Percentiles rank a stretch among this genome's conserved stretches.
phyloP scores from a whole-genome alignment of 2,797 vertebrate species.

The Anguilla megastoma region DNA sequence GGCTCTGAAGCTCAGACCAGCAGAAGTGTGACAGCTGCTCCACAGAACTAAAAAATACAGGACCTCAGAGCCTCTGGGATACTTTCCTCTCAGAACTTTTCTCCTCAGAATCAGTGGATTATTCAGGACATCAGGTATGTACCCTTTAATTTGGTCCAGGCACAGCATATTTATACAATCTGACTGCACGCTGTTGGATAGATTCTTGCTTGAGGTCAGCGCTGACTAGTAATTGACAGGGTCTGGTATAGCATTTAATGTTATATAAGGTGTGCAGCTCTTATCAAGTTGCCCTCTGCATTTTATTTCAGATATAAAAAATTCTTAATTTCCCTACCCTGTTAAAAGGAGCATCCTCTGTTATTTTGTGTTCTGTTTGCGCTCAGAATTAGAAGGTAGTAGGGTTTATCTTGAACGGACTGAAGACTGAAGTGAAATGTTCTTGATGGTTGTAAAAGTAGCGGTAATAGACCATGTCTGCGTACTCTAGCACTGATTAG shows the following conservation, averaged over 20 bases:
- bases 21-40: conserved; percentile 54
- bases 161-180: neutral
- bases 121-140: conserved; percentile 40
- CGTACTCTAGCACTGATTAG: neutral
- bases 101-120: conserved; percentile 35
- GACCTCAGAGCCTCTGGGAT: conserved; percentile 35
- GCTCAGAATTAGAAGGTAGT: conserved; percentile 26
- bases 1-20: conserved; percentile 56
- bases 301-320: neutral
- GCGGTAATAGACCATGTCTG: conserved; percentile 28
- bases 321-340: neutral
- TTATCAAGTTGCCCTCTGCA: neutral
- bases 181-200: conserved; percentile 11
- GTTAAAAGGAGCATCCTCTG: neutral
- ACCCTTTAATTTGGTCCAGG: conserved; percentile 25
- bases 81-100: conserved; percentile 34
- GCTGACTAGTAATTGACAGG: conserved; percentile 1
- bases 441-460: conserved; percentile 25
- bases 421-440: conserved; percentile 28
- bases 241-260: neutral
- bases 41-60: conserved; percentile 30
- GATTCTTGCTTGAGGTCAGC: conserved; percentile 37
- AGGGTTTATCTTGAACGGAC: conserved; percentile 16
- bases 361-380: neutral
- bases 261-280: conserved; percentile 18